Conservation (phyloP, 2,888 invertebrate genomes). For the Nymphalis c-album region DNA sequence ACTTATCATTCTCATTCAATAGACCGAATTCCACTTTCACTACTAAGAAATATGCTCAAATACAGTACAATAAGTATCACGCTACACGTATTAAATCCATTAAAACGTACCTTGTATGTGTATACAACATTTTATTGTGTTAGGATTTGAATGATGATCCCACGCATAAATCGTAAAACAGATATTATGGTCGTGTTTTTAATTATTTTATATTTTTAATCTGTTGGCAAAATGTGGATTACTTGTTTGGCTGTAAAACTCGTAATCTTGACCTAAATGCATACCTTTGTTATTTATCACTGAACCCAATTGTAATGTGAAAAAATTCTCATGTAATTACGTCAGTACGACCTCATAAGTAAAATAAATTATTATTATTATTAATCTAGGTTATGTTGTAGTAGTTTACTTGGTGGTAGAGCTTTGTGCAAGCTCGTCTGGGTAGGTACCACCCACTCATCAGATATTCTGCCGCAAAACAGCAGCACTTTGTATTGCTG, state of each 20-base stretch:
- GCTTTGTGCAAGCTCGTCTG: too few relatives aligned
- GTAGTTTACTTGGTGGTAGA: too few relatives aligned
- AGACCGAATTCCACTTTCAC: too few relatives aligned
- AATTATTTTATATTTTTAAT: constrained; percentile 25
- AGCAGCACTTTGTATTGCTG: too few relatives aligned
- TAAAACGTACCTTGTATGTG: not conserved
- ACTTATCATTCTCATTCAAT: too few relatives aligned
- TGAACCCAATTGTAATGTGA: constrained; percentile 22
- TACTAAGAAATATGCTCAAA: not conserved
- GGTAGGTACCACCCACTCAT: too few relatives aligned
- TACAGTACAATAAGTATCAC: not conserved
- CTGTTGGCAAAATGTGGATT: constrained; percentile 21
- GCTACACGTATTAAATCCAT: constrained; percentile 2
- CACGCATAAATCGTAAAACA: not conserved
- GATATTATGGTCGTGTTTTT: constrained; percentile 7
- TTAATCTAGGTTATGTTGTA: not conserved
- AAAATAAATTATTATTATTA: constrained; percentile 1
- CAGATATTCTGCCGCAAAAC: too few relatives aligned
- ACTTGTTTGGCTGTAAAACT: constrained; percentile 25
- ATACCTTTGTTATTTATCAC: constrained; percentile 24
- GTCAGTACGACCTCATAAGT: constrained; percentile 2
- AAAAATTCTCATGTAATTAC: constrained; percentile 20
- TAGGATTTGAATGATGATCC: not conserved
- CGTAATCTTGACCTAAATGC: constrained; percentile 31
- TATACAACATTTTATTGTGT: not conserved